These are phyloP conservation scores for Caenorhabditis briggsae DNA, from an alignment of 1,140 invertebrate genomes.

Conservation along the genomic window DNA sequence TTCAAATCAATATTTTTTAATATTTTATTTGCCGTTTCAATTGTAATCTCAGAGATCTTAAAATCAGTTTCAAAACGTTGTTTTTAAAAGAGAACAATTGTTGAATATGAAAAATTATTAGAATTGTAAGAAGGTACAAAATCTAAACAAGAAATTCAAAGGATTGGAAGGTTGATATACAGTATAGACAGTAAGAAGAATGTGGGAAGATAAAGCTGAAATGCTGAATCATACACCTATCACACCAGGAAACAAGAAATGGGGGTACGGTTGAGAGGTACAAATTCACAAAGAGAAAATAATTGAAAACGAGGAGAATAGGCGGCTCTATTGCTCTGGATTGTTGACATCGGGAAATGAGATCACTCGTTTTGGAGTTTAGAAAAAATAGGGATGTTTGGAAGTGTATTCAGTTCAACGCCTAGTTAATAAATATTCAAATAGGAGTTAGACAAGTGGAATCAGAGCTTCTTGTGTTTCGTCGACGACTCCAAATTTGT, in stretches of 20 bases:
- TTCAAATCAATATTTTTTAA: background rate
- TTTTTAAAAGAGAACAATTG: background rate
- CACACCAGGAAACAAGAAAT: conserved; percentile 3
- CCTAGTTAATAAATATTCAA: no score
- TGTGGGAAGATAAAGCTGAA: background rate
- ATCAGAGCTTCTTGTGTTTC: no score
- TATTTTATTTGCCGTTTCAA: background rate
- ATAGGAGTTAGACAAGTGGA: no score
- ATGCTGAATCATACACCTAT: background rate
- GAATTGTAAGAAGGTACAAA: background rate
- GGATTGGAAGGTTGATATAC: background rate
- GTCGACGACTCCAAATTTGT: no score
- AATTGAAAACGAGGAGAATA: no score
- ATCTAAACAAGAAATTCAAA: background rate
- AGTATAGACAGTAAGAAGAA: background rate
- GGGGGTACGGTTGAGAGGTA: no score
- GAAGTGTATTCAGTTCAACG: no score
- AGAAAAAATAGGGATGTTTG: no score
- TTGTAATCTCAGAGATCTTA: background rate
- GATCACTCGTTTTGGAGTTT: no score
- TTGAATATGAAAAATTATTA: background rate
- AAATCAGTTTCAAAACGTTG: background rate
- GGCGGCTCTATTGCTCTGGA: no score
- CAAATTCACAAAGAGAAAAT: no score
- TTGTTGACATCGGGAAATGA: no score